phyloP scores from a whole-genome alignment of 2,888 invertebrate species.

The Hemicrepidius hirtus region DNA sequence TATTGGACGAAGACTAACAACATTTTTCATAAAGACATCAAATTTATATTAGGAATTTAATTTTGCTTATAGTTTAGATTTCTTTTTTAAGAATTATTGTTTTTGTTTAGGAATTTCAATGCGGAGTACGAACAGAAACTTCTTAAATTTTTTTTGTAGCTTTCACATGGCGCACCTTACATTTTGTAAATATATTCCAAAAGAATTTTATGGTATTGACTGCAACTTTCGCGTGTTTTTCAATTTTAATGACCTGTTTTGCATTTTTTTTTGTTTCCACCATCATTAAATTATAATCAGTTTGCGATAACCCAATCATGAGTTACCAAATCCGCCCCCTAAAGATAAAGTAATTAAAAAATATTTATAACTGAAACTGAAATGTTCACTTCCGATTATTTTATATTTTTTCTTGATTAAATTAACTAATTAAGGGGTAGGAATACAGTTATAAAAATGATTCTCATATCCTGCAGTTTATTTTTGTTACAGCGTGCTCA shows the following conservation, averaged over 20 bases:
- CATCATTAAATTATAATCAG: constrained; percentile 36
- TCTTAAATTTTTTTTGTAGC: too few relatives aligned
- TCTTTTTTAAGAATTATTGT: too few relatives aligned
- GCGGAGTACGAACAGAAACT: too few relatives aligned
- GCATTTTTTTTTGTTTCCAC: neutral
- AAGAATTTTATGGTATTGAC: too few relatives aligned
- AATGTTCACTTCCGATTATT: constrained; percentile 22
- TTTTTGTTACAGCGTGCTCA: constrained; percentile 44
- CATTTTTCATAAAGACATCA: neutral
- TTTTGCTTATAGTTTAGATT: too few relatives aligned
- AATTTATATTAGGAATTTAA: too few relatives aligned
- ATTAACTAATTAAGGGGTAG: neutral
- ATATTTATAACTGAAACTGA: constrained; percentile 14
- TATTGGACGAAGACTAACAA: neutral
- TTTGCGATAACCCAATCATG: constrained; percentile 30
- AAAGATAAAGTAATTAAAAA: constrained; percentile 38
- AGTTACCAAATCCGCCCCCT: constrained; percentile 26
- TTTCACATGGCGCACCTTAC: too few relatives aligned
- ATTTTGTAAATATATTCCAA: too few relatives aligned
- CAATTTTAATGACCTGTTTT: constrained; percentile 25
- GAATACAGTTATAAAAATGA: constrained; percentile 16
- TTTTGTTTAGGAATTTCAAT: too few relatives aligned
- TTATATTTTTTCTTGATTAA: too few relatives aligned
- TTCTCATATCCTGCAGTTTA: constrained; percentile 26
- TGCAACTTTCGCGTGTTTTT: neutral